Evolutionary conservation across 2,888 invertebrate species (phyloP), one percentile per base, ranked within the genome.

Genomic region (Panopea generosa): DNA sequence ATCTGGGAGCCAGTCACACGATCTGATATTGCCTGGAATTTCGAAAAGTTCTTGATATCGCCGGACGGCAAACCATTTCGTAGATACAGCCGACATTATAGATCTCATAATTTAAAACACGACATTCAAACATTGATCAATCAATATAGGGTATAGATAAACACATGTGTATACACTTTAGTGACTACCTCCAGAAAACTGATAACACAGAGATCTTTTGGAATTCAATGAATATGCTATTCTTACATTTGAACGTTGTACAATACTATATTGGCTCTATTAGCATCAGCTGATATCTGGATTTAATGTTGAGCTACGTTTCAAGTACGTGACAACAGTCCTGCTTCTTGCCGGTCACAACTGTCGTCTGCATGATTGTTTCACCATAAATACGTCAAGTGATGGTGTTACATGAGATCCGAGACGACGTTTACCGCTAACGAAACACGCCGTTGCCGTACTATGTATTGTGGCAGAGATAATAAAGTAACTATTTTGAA

Each of bases 11-110:
- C 92, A 0, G 90, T 92, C 11, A 80, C 81, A 6, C 84, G 91
- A 45, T 81, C 75, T 9, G 93, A 93, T 80, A 84, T 93, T 43
- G 69, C 90, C 4, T 92, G 92, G 92, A 93, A 93, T 82, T 93
- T 93, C 73, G 92, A 93, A 80, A 93, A 92, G 81, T 93, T 93
- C 81, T 86, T 93, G 2, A 83, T 93, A 50, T 87, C 75, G n/a
- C 83, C 84, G 1, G 84, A 88, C 14, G 93, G 92, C 1, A 77
- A 84, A 29, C 92, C 92, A 1, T 83, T 87, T 49, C 85, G 85
- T 53, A 84, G 92, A 53, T 92, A 89, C 83, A 90, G 90, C 76
- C 82, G 83, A 53, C 73, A 84, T 20, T 87, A 73, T 62, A 80
- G 84, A 47, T 88, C 89, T 3, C 82, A 69, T 11, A 75, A 87